phyloP scores from a whole-genome alignment of 2,797 vertebrate genomes.

The Myripristis jacobus region DNA sequence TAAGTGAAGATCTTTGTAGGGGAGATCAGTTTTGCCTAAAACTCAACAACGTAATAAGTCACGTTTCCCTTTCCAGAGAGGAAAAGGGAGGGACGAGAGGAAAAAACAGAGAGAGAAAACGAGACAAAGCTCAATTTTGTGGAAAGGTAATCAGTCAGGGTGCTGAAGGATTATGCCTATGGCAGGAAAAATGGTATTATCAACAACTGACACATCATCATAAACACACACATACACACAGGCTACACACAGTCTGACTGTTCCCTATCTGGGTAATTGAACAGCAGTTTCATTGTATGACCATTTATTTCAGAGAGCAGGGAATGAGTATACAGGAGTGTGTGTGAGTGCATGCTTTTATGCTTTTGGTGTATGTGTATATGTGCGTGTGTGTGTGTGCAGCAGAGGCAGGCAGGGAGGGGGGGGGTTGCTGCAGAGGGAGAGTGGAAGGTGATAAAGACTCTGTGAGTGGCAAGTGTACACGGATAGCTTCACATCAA shows the following conservation, averaged over 20 bases:
- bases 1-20: conserved; percentile 43
- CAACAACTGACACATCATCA: conserved; percentile 46
- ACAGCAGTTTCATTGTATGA: conserved; percentile 77
- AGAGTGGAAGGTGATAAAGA: conserved; percentile 81
- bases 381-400: conserved; percentile 22
- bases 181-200: conserved; percentile 63
- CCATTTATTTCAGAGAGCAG: conserved; percentile 67
- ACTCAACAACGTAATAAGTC: conserved; percentile 40
- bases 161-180: conserved; percentile 65
- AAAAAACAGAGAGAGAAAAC: conserved; percentile 8
- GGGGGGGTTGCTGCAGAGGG: conserved; percentile 72
- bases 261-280: conserved; percentile 72
- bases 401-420: conserved; percentile 32
- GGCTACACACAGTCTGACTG: conserved; percentile 24
- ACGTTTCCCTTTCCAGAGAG: conserved; percentile 26
- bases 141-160: conserved; percentile 72
- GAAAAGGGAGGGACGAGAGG: conserved; percentile 13
- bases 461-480: conserved; percentile 96
- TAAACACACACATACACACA: conserved; percentile 52
- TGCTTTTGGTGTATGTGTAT: conserved; percentile 3
- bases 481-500: conserved; percentile 94
- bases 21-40: conserved; percentile 35
- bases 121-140: conserved; percentile 48
- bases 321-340: conserved; percentile 42
- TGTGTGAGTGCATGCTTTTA: conserved; percentile 9